Evolutionary conservation across 2,888 invertebrate species (phyloP), one percentile per base, ranked within the genome.

Genomic region (Phengaris arion): DNA sequence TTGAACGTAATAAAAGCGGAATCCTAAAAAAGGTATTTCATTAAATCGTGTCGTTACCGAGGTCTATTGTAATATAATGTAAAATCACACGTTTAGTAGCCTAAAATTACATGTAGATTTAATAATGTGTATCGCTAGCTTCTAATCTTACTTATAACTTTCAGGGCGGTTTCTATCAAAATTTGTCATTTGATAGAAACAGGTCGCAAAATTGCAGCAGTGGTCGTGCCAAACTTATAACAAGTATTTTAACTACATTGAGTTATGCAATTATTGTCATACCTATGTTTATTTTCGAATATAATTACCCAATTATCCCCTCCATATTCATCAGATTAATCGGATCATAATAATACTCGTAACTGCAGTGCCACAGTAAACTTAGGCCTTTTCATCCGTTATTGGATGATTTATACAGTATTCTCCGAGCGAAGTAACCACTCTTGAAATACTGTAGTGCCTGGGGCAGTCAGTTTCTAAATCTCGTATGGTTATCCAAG

Each of bases 11-110:
- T 72, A 72, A 72, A 72, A 72, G 72, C 51, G 52, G 72, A 72
- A 72, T 72, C 52, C 35, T 52, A 72, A 77, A 78, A 80, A 81
- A 82, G 81, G 84, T 81, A 81, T 82, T 84, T 77, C 80, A 82
- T 82, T 80, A 83, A 84, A 85, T 85, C 84, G 83, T 82, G 82
- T 85, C 82, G 82, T 83, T 84, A 84, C 79, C 52, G 76, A 55
- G 48, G 15, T 52, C 35, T 68, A 73, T 46, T 72, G 74, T 74
- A 64, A 69, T 68, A 48, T 46, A 15, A 69, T 48, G 69, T 46
- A 48, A 10, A 4, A 46, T 69, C 48, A 69, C 48, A 48, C 13
- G 22, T 48, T 69, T 35, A 64, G n/a, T 48, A 2, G 22, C 10
- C 35, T 46, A 48, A 48, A 46, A 69, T 69, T 68, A 48, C 45